Base-by-base conservation (phyloP, 2,888 invertebrate genomes). In the Celastrina argiolus region DNA sequence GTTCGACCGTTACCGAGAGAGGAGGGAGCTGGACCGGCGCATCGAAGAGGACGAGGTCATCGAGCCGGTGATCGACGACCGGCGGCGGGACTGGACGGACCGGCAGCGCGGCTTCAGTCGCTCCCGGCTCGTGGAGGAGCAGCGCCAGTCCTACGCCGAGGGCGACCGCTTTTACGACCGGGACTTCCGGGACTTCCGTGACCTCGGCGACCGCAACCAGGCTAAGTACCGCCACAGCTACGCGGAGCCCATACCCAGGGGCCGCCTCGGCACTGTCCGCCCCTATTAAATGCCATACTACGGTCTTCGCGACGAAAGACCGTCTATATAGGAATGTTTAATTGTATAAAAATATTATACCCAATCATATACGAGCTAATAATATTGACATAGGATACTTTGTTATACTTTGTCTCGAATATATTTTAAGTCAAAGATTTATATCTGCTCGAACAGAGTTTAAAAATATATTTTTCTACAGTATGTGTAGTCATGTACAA, bases 211-310 rank as follows among this genome's bases (percentile, higher is more conserved):
- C 12, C 73, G 91, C 36, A 87, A 86, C 70, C 87, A 83, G 75
- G 79, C 84, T n/a, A 90, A 91, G 73, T 89, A 89, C 79, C 90
- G 94, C 65, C 94, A 94, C 76, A 94, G 94, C 77, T 94, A 94
- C 74, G 94, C 94, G n/a, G 94, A 94, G 73, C 93, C 94, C 18
- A 92, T 93, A 69, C 87, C 93, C 6, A 81, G 93, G 70, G 90
- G 89, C 18, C 85, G 91, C 56, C 83, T 92, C 63, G 91, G 90
- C 12, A 87, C 92, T 61, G 91, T 92, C 70, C 80, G 91, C 75
- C 92, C 92, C 66, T 92, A 92, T 75, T 92, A 90, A 75, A 82
- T 85, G 91, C 90, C 90, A 90, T 91, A 90, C 78, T 87, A 80
- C 36, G 61, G 61, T 39, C 61, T 36, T 18, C 36, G 39, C 18